These are phyloP conservation scores for Madoqua kirkii DNA, from an alignment of 2,113 vertebrate genomes.

Conservation along the genomic window DNA sequence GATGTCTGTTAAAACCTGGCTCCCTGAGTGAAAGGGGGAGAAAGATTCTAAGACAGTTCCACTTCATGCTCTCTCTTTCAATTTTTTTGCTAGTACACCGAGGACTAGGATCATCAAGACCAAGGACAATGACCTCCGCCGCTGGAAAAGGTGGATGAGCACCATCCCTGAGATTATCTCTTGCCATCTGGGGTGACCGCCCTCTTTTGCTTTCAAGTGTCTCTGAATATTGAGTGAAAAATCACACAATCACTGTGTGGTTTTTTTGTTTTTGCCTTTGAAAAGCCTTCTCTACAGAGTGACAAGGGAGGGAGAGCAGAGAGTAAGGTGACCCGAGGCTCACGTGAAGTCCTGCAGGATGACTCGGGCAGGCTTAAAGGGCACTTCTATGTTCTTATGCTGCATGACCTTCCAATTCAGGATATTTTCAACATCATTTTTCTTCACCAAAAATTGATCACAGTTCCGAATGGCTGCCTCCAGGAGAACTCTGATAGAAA, in stretches of 20 bases:
- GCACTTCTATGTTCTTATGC: slow-evolving; percentile 91
- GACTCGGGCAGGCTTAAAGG: slow-evolving; percentile 94
- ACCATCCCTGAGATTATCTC: not conserved
- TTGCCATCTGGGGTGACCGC: not conserved
- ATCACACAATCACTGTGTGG: not conserved
- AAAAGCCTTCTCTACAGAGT: not conserved
- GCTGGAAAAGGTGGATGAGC: not conserved
- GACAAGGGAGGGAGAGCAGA: not conserved
- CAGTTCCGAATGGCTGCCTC: slow-evolving; percentile 95
- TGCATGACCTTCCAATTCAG: slow-evolving; percentile 92
- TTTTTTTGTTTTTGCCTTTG: not conserved
- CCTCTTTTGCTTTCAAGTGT: not conserved
- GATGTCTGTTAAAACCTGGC: not conserved
- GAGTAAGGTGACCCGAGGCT: slow-evolving; percentile 59
- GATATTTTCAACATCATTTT: slow-evolving; percentile 92
- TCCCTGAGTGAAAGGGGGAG: not conserved
- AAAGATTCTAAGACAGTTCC: not conserved
- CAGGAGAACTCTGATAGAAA: slow-evolving; percentile 93
- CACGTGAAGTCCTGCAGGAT: slow-evolving; percentile 99
- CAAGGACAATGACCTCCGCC: not conserved
- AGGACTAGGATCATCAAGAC: not conserved
- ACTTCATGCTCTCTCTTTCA: not conserved
- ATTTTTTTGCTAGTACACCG: not conserved
- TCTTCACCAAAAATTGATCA: slow-evolving; percentile 94
- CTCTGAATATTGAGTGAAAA: not conserved